phyloP scores from a whole-genome alignment of 2,113 vertebrate genomes.

The Oostethus manadensis region DNA sequence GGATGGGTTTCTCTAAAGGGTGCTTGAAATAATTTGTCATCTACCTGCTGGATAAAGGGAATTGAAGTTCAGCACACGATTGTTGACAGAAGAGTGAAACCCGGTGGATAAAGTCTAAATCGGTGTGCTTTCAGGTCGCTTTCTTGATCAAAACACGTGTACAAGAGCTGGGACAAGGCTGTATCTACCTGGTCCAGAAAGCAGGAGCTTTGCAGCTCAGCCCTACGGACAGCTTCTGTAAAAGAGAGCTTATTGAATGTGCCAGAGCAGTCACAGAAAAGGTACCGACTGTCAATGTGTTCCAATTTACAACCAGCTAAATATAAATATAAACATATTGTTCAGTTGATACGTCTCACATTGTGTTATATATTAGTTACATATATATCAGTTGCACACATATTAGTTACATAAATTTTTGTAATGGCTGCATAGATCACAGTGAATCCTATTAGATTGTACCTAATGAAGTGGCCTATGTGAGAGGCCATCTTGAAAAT shows the following conservation, averaged over 20 bases:
- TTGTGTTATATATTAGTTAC: too few relatives aligned
- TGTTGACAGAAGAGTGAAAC: conserved; percentile 15
- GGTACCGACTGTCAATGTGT: conserved; percentile 61
- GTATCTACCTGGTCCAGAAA: conserved; percentile 97
- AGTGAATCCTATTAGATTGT: too few relatives aligned
- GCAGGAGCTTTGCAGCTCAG: conserved; percentile 94
- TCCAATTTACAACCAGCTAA: too few relatives aligned
- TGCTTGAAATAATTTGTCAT: conserved; percentile 47
- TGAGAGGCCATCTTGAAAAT: too few relatives aligned
- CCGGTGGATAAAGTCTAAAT: conserved; percentile 8
- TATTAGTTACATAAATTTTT: too few relatives aligned
- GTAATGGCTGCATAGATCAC: too few relatives aligned
- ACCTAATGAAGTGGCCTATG: too few relatives aligned
- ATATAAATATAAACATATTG: too few relatives aligned
- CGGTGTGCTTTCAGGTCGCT: conserved; percentile 78
- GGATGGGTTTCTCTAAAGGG: conserved; percentile 45
- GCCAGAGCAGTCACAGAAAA: conserved; percentile 92
- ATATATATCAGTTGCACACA: too few relatives aligned
- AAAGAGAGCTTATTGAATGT: conserved; percentile 93
- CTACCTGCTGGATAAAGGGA: conserved; percentile 37
- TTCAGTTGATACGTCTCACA: too few relatives aligned
- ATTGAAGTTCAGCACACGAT: conserved; percentile 28
- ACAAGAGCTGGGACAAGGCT: conserved; percentile 93
- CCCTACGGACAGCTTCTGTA: conserved; percentile 93
- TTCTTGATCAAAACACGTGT: conserved; percentile 91